Percentiles rank a stretch among this genome's conserved stretches.
Conservation (phyloP, 37 sponge, comb jelly and placozoan species). For the Lycopodina hypogea region DNA sequence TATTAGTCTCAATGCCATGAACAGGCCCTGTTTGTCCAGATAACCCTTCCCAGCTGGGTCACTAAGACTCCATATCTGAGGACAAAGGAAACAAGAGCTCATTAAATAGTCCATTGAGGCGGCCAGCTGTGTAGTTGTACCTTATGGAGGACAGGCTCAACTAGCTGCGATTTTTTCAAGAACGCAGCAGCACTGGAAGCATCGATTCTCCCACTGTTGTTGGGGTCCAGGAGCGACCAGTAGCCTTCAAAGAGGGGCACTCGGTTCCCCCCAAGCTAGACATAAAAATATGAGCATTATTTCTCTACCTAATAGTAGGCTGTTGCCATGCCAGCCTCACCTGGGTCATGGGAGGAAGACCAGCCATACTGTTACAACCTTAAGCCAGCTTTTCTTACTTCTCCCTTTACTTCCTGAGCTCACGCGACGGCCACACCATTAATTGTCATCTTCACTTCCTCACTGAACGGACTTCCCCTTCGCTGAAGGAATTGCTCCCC, state of each 20-base stretch:
- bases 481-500: too few species aligned
- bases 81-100: background rate
- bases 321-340: background rate
- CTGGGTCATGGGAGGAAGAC: constrained; percentile 43
- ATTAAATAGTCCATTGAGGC: background rate
- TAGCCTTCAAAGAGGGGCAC: constrained; percentile 62
- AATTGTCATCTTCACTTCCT: background rate
- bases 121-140: constrained; percentile 7
- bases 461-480: too few species aligned
- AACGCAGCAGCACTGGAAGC: constrained; percentile 61
- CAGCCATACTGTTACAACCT: too few species aligned
- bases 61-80: constrained; percentile 75
- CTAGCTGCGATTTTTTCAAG: constrained; percentile 71
- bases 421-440: background rate
- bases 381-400: too few species aligned
- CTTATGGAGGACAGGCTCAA: constrained; percentile 67
- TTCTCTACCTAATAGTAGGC: background rate
- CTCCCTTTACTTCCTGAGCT: too few species aligned
- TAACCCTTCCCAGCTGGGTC: constrained; percentile 63
- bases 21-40: constrained; percentile 79
- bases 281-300: background rate
- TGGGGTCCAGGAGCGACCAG: constrained; percentile 58
- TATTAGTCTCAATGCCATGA: constrained; percentile 55
- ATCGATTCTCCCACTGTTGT: constrained; percentile 44
- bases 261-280: constrained; percentile 58